Conservation (phyloP, 23 tunicate species). For the Ciona savignyi region DNA sequence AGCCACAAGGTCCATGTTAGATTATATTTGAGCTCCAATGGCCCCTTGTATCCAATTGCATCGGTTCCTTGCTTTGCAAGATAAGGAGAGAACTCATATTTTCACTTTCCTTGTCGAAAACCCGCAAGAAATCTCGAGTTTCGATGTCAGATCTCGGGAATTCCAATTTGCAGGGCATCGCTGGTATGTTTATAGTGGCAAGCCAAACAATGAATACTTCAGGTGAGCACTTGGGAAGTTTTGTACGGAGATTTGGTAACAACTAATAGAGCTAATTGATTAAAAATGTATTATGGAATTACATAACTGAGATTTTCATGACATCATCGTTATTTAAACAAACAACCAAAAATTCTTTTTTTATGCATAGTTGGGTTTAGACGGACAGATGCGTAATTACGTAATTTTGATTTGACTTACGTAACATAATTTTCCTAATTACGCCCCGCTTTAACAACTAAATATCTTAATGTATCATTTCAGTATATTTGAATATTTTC, state of each 20-base stretch:
- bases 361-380: no score
- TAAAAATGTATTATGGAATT: neutral
- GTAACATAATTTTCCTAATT: no score
- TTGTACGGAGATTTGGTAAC: neutral
- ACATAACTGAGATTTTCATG: no score
- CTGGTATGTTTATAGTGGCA: constrained; percentile 98
- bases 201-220: constrained; percentile 87
- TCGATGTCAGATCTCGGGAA: constrained; percentile 91
- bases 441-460: no score
- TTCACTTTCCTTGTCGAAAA: constrained; percentile 96
- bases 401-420: no score
- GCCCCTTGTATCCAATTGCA: constrained; percentile 98
- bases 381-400: no score
- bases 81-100: constrained; percentile 85
- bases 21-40: constrained; percentile 59
- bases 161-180: constrained; percentile 97
- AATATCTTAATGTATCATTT: no score
- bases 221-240: constrained; percentile 36
- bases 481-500: no score
- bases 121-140: constrained; percentile 91
- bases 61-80: constrained; percentile 79
- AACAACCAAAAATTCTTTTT: no score
- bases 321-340: no score
- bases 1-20: no score
- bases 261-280: neutral